phyloP scores from a whole-genome alignment of 2,888 invertebrate genomes.

The Julus scandinavius region DNA sequence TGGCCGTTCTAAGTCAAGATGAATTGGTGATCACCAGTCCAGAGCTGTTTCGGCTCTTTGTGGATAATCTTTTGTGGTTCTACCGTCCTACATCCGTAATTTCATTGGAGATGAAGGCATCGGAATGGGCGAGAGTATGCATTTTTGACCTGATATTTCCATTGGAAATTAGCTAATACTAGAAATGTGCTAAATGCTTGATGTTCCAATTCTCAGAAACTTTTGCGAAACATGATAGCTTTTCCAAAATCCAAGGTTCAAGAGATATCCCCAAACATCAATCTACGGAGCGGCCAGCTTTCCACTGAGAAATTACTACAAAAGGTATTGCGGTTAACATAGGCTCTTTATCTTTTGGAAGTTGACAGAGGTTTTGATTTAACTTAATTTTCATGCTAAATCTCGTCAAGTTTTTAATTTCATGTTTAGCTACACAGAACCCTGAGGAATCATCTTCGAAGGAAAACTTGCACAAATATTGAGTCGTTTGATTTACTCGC shows the following conservation, averaged over 20 bases:
- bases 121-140: slow-evolving; percentile 46
- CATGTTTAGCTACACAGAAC: neutral
- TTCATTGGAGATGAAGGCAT: slow-evolving; percentile 1
- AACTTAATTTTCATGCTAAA: neutral
- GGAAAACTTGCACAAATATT: neutral
- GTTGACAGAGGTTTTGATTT: neutral
- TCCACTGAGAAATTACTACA: neutral
- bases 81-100: neutral
- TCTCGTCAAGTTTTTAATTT: neutral
- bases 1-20: neutral
- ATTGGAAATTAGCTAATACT: neutral
- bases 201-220: neutral
- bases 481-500: neutral
- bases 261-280: neutral
- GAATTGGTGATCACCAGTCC: neutral
- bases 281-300: neutral
- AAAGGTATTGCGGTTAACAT: neutral
- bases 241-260: neutral
- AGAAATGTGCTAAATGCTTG: neutral
- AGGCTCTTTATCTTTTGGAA: too few relatives aligned
- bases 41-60: neutral
- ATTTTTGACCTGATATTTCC: neutral
- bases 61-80: slow-evolving; percentile 32
- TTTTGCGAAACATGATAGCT: slow-evolving; percentile 26
- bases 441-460: neutral